A percentile compares a stretch with the other conserved stretches of the same genome.
Conservation (phyloP, 2,113 vertebrate genomes). For the Hiodon alosoides region DNA sequence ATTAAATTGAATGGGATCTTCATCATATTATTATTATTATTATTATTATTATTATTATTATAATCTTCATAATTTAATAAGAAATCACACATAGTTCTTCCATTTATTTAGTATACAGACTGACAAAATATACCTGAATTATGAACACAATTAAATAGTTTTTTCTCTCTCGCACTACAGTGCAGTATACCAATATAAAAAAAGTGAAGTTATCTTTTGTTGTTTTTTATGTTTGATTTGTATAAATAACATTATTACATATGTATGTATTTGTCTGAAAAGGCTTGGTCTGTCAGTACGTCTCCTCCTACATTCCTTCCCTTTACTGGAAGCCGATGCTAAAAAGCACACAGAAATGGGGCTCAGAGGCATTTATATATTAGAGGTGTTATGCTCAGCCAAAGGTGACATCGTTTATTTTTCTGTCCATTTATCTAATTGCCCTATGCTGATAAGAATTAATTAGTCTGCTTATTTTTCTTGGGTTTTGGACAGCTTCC, state of each 20-base stretch:
- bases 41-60: too few species aligned
- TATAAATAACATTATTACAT: not conserved
- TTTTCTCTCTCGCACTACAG: too few species aligned
- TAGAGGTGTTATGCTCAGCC: slow-evolving; percentile 73
- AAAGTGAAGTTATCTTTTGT: too few species aligned
- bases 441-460: slow-evolving; percentile 98
- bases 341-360: slow-evolving; percentile 64
- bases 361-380: slow-evolving; percentile 65
- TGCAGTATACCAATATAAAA: too few species aligned
- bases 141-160: too few species aligned
- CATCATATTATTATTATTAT: too few species aligned
- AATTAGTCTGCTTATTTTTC: slow-evolving; percentile 98
- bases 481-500: slow-evolving; percentile 84
- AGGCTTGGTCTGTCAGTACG: too few species aligned
- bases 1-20: too few species aligned
- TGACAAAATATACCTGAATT: too few species aligned
- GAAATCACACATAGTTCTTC: too few species aligned
- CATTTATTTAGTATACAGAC: too few species aligned
- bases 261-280: not conserved
- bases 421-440: slow-evolving; percentile 86
- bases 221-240: not conserved
- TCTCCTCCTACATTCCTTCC: slow-evolving; percentile 46
- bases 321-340: slow-evolving; percentile 44
- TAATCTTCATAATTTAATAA: too few species aligned
- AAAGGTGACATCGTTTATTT: slow-evolving; percentile 84